Percentiles rank a stretch among this genome's conserved stretches.
phyloP scores from a whole-genome alignment of 2,888 invertebrate genomes.

The Metacarcinus magister region DNA sequence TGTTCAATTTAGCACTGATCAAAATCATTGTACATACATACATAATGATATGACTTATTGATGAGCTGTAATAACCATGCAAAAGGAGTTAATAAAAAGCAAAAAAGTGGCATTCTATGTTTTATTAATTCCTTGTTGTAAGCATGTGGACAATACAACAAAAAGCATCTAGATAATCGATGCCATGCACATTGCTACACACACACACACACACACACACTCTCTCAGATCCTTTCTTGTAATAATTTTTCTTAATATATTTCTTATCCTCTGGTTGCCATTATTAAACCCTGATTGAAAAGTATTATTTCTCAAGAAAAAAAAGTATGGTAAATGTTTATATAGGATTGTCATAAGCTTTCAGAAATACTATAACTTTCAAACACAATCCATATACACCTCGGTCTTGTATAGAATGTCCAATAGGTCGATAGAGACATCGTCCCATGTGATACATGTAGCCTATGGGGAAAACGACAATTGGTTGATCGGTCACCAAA shows the following conservation, averaged over 20 bases:
- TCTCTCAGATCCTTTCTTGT: too few species aligned
- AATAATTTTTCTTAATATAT: neutral
- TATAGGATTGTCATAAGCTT: neutral
- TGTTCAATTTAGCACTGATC: neutral
- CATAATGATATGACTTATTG: neutral
- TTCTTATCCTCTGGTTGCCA: neutral
- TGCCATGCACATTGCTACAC: constrained; percentile 8
- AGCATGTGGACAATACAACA: constrained; percentile 32
- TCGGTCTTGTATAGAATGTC: too few species aligned
- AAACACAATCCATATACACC: neutral
- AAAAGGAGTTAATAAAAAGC: constrained; percentile 65
- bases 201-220: neutral
- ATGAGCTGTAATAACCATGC: constrained; percentile 13
- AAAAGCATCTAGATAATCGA: constrained; percentile 5
- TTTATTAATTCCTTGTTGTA: constrained; percentile 36
- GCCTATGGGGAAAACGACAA: too few species aligned
- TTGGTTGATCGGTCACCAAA: too few species aligned
- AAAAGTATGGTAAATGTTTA: neutral
- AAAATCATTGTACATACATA: neutral
- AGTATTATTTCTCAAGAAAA: neutral
- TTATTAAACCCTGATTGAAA: neutral
- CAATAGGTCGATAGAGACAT: too few species aligned
- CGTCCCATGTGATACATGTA: too few species aligned
- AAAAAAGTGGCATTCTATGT: constrained; percentile 8
- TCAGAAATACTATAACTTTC: neutral